Conservation (phyloP, 2,888 invertebrate species). For the Halictus quadricinctus region DNA sequence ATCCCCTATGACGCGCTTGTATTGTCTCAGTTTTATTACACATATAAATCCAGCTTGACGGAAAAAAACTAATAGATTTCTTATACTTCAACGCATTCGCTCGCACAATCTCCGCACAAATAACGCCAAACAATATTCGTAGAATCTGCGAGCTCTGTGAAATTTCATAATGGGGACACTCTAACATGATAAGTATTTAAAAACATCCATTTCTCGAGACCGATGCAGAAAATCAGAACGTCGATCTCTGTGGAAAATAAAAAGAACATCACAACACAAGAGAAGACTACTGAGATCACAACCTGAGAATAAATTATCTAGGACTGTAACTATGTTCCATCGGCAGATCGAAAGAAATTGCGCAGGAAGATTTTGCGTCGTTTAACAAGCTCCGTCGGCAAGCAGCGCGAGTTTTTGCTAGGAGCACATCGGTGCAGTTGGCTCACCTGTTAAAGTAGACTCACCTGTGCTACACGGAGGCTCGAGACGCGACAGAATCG, state of each 20-base stretch:
- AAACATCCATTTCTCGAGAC: neutral
- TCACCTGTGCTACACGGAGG: neutral
- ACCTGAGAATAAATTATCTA: too few species aligned
- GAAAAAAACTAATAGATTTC: neutral
- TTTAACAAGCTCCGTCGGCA: neutral
- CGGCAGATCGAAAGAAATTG: neutral
- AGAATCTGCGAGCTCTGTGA: too few species aligned
- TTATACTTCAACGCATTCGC: neutral
- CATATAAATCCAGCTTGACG: neutral
- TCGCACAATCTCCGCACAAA: too few species aligned
- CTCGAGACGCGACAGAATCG: neutral
- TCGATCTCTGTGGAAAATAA: too few species aligned
- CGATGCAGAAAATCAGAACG: too few species aligned
- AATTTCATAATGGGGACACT: too few species aligned
- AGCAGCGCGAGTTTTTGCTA: neutral
- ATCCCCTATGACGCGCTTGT: neutral
- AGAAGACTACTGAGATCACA: too few species aligned
- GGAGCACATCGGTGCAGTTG: neutral
- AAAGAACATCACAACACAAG: too few species aligned
- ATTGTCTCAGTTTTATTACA: neutral
- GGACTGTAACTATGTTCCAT: too few species aligned
- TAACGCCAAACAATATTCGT: too few species aligned
- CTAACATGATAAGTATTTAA: neutral
- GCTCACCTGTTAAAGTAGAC: too few species aligned
- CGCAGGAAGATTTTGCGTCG: neutral